Base-by-base conservation (phyloP, 2,797 vertebrate genomes). In the Syngnathus rostellatus region DNA sequence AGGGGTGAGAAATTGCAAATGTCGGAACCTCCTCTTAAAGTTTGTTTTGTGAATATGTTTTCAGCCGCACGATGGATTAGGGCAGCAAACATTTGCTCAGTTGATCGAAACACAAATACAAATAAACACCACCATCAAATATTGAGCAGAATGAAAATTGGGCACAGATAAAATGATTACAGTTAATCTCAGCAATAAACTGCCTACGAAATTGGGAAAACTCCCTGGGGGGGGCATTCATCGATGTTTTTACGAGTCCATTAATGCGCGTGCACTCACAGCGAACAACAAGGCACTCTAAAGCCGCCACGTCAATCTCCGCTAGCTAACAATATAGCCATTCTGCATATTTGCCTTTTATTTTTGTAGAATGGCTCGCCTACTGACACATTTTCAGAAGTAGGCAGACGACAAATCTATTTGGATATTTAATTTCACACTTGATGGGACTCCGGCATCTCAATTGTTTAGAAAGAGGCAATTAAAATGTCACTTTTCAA, bases 1-100 rank as follows among this genome's bases (percentile, higher is more conserved):
- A 82, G 77, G 80, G 79, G 77, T 31, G 74, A 81, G 73, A 77
- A 77, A 77, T 70, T 72, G 82, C 80, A 85, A 76, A 73, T 73
- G 75, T 77, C 81, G 77, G 8, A 17, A 16, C 50, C 50, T 53
- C 81, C 73, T 81, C 81, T 82, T 82, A 80, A 81, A 68, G 62
- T 84, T 83, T 79, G 77, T 80, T 81, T 84, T 78, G 78, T 83
- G 81, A 83, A 85, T 87, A 73, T 76, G 71, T 74, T 83, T 83
- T 83, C 75, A 79, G 73, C 68, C 77, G 71, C 80, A 68, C 66
- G 61, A 54, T 80, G 80, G 86, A 81, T 73, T 83, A 79, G 74
- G 66, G 41, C 62, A 74, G 77, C 73, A 63, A 70, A 41, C 14
- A 79, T 43, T 17, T 21, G 25, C 21, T 82, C 81, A 86, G 86